A percentile compares a stretch with the other conserved stretches of the same genome.
Conservation (phyloP, 92 coral and sea anemone species). For the Siderastrea radians region DNA sequence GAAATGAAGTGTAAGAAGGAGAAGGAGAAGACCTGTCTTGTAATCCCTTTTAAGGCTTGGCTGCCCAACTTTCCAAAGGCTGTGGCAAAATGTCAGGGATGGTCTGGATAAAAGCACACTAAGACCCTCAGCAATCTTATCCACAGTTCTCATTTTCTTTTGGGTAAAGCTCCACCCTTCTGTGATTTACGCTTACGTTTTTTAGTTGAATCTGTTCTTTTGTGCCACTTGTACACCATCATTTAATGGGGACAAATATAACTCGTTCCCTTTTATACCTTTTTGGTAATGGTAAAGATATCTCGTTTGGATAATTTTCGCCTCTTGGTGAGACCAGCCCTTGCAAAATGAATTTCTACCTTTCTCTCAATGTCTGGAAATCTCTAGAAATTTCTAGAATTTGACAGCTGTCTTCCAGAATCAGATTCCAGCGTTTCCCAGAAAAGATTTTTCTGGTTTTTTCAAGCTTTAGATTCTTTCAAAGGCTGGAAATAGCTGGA, state of each 20-base stretch:
- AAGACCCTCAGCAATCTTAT: not conserved
- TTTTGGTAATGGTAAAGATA: no score
- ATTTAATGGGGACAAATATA: no score
- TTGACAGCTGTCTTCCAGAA: slow-evolving; percentile 18
- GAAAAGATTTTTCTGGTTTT: slow-evolving; percentile 10
- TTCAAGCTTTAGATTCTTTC: slow-evolving; percentile 4
- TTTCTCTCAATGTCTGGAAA: slow-evolving; percentile 8
- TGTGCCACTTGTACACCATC: no score
- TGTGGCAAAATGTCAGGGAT: not conserved
- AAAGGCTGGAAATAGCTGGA: slow-evolving; percentile 17
- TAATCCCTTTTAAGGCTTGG: not conserved
- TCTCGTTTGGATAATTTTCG: no score
- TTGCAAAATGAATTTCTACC: slow-evolving; percentile 14
- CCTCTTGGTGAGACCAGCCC: not conserved
- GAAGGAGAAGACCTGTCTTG: not conserved
- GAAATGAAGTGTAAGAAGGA: no score
- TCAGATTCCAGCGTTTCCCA: slow-evolving; percentile 15
- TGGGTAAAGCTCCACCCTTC: not conserved
- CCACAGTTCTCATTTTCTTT: not conserved
- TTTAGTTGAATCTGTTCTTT: no score
- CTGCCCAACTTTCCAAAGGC: not conserved
- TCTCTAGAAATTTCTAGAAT: slow-evolving; percentile 25
- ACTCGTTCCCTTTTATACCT: no score
- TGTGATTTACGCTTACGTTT: not conserved
- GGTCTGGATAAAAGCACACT: not conserved